These are phyloP conservation scores for human (Homo sapiens) DNA, from an alignment of 2,113 vertebrate genomes.

Conservation along the genomic window GRCh38 chr19:5054501-5055000, in stretches of 20 bases:
- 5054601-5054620: rapidly evolving
- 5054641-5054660: rapidly evolving
- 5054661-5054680: rapidly evolving
- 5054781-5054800: not conserved
- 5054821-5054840: not conserved
- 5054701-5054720: rapidly evolving
- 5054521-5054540: not conserved
- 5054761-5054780: not conserved
- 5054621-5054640: not conserved
- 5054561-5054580: not conserved
- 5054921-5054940: not conserved
- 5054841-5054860: not conserved
- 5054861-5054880: not conserved
- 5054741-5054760: not conserved
- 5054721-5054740: rapidly evolving
- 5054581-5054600: not conserved
- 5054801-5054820: not conserved
- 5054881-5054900: rapidly evolving
- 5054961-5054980: not conserved
- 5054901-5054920: not conserved
- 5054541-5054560: no score
- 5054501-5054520: no score
- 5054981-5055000: not conserved
- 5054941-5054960: not conserved
- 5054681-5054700: not conserved